These are phyloP conservation scores for Macrotis lagotis DNA, from an alignment of 2,113 vertebrate species.

Conservation along the genomic window DNA sequence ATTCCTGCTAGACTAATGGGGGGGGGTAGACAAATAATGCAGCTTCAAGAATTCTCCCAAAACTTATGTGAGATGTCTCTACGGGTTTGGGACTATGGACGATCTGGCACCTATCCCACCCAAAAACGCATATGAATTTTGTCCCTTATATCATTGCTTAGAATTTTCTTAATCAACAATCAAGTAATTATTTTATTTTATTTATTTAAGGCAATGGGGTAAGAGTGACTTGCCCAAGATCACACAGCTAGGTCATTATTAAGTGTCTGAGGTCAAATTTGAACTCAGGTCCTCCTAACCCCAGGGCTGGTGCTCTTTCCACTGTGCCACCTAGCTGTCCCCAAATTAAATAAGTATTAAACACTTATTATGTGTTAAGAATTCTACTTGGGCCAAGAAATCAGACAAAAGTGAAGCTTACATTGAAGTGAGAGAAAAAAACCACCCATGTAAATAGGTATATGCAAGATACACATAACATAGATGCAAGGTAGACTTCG, in stretches of 20 bases:
- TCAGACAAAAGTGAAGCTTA: background rate
- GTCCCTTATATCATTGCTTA: background rate
- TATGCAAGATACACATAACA: no score
- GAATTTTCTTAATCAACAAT: background rate
- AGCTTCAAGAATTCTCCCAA: background rate
- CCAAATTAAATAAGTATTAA: no score
- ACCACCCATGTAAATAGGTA: background rate
- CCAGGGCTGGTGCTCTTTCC: no score
- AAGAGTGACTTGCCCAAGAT: no score
- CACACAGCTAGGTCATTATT: no score
- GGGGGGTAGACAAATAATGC: background rate
- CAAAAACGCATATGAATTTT: background rate
- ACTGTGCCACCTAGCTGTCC: no score
- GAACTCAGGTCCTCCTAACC: no score
- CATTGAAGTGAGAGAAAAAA: background rate
- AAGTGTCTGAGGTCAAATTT: no score
- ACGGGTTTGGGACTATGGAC: background rate
- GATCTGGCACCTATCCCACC: background rate
- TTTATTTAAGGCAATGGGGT: no score
- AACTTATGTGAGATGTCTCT: background rate
- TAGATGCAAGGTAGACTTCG: no score
- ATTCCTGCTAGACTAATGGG: background rate
- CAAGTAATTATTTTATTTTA: no score
- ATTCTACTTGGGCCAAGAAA: background rate
- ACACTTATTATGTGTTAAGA: background rate